Base-by-base conservation (phyloP, 92 coral and sea anemone genomes). In the Porites cylindrica region DNA sequence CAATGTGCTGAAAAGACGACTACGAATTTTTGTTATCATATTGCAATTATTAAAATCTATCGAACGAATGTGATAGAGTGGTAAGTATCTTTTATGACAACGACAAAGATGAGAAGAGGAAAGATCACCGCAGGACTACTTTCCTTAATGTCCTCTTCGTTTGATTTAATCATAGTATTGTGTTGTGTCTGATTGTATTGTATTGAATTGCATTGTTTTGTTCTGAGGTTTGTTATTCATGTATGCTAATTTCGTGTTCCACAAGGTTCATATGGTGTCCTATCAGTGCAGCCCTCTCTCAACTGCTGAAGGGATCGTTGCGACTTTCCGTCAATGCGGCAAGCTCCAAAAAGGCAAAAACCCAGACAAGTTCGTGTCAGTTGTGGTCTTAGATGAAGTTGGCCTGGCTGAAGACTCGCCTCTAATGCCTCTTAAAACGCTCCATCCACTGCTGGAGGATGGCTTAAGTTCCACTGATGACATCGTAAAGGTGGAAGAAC, bases 381-480 rank as follows among this genome's bases (percentile, higher is more conserved):
- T 92, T 20, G 96, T 93, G 47, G 96, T 93, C 16, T 66, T 93
- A 52, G 96, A 93, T 68, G 96, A 93, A 82, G 82, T 93, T 38
- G 96, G 96, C 32, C 78, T 93, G 52, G 96, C 96, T 11, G 96
- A 93, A 83, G 96, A 90, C 66, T 93, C 96, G 1, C 96, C 96
- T 19, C 79, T 93, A 66, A 90, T 93, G 93, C 96, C 96, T 26
- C 91, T 95, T 43, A 95, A 95, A 78, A 89, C 98, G 1, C 91
- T 95, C 17, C 98, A 95, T 75, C 96, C 98, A 5, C 83, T 95
- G 61, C 93, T 95, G 21, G 98, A 95, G 80, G 98, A 95, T 56
- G 98, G 82, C 6, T 81, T 90, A 77, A 80, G 72, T 61, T 78
- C 86, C 1, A 51, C 89, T 12, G 93, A 90, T 72, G 93, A 73